Evolutionary conservation across 2,113 vertebrate genomes (phyloP).

Genomic region (Lathamus discolor): DNA sequence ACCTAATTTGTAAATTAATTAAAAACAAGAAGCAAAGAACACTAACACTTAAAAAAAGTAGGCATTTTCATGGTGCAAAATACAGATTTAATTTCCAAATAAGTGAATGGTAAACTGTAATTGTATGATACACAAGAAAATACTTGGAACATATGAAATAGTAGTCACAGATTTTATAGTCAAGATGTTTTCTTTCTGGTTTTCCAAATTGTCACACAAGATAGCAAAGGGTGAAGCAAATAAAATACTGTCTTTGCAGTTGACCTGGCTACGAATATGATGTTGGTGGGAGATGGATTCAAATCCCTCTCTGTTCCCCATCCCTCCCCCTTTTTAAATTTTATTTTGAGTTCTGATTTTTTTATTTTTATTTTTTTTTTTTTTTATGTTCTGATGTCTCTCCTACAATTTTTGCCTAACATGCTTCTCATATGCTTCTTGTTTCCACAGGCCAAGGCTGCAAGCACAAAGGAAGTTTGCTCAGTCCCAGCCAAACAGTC

Average conservation of each 20-base stretch:
- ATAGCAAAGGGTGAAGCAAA: neutral
- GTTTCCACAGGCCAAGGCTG: slow-evolving; percentile 88
- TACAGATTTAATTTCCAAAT: slow-evolving; percentile 34
- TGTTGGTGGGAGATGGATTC: neutral
- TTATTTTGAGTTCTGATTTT: neutral
- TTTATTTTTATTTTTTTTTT: neutral
- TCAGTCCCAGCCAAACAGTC: slow-evolving; percentile 98
- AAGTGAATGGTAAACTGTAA: slow-evolving; percentile 30
- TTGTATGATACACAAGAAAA: neutral
- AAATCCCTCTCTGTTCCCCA: neutral
- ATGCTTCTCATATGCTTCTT: neutral
- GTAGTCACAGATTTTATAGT: slow-evolving; percentile 21
- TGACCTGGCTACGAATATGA: neutral
- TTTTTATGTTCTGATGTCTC: neutral
- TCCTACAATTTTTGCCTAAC: neutral
- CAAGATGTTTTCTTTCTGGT: slow-evolving; percentile 42
- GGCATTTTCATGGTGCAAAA: neutral
- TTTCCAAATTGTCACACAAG: neutral
- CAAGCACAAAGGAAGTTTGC: slow-evolving; percentile 99
- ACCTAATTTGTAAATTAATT: slow-evolving; percentile 37
- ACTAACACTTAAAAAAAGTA: neutral
- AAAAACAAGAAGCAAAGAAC: slow-evolving; percentile 12
- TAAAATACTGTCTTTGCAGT: neutral
- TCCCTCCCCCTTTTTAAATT: neutral
- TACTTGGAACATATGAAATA: neutral